phyloP scores from a whole-genome alignment of 2,797 vertebrate species.

The Margarornis squamiger region DNA sequence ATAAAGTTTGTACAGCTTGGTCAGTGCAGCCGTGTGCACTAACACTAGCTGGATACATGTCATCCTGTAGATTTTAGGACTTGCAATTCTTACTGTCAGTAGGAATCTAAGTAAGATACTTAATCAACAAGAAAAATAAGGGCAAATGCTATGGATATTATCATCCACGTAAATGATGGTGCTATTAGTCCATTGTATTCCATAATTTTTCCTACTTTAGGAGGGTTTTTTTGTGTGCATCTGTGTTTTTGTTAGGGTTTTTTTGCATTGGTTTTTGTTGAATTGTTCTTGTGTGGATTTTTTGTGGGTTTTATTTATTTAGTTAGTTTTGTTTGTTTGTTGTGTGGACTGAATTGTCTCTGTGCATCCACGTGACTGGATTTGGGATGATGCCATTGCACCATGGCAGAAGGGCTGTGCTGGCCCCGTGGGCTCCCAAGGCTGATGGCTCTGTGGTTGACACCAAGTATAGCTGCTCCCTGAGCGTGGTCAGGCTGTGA shows the following conservation, averaged over 20 bases:
- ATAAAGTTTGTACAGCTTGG: not conserved
- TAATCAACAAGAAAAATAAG: not conserved
- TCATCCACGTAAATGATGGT: not conserved
- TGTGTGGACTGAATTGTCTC: not conserved
- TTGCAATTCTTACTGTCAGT: not conserved
- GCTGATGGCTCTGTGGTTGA: not conserved
- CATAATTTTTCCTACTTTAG: not conserved
- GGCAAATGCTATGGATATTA: not conserved
- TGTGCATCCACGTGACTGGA: not conserved
- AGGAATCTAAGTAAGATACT: not conserved
- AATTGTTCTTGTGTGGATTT: no score
- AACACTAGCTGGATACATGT: not conserved
- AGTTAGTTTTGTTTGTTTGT: not conserved
- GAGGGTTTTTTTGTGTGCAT: not conserved
- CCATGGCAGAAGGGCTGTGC: not conserved
- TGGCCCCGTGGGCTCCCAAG: not conserved
- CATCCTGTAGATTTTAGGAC: not conserved
- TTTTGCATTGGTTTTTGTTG: not conserved
- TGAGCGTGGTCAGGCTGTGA: accelerated
- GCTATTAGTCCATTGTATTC: not conserved
- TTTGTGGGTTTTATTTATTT: not conserved
- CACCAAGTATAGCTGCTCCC: not conserved
- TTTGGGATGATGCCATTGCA: not conserved
- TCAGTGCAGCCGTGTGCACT: not conserved
- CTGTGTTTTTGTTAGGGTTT: not conserved